Conservation (phyloP, 2,888 invertebrate species). For the Julus scanicus region DNA sequence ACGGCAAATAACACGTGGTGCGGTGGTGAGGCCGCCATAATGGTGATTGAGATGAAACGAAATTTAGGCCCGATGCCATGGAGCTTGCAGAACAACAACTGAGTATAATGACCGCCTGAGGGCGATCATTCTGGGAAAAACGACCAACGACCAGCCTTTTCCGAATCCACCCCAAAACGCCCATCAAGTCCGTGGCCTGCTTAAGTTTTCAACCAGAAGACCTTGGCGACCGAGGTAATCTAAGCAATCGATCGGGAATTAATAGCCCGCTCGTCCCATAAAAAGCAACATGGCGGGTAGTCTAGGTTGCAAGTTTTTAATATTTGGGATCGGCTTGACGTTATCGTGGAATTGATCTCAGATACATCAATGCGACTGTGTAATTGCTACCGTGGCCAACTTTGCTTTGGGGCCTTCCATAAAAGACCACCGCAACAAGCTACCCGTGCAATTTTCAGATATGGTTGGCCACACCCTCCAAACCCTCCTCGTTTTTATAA, state of each 20-base stretch:
- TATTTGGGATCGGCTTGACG: background rate
- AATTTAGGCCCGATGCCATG: background rate
- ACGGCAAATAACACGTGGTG: conserved; percentile 9
- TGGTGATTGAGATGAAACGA: conserved; percentile 7
- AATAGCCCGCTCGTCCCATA: background rate
- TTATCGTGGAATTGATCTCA: conserved; percentile 11
- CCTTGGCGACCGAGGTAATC: conserved; percentile 11
- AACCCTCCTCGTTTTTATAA: too few relatives aligned
- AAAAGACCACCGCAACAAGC: background rate
- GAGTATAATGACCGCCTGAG: background rate
- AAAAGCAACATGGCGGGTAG: background rate
- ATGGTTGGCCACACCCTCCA: too few relatives aligned
- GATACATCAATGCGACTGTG: background rate
- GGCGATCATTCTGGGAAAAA: conserved; percentile 6
- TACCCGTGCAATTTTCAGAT: too few relatives aligned
- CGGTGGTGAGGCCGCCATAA: background rate
- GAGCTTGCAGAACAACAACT: background rate
- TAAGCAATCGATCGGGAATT: background rate
- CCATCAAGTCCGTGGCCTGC: background rate
- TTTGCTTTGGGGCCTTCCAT: conserved; percentile 11
- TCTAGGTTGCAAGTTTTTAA: conserved; percentile 10
- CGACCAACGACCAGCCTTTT: background rate
- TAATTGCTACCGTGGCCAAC: conserved; percentile 4
- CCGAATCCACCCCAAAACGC: background rate
- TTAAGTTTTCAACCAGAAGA: background rate